These are phyloP conservation scores for Falcunculus frontatus DNA, from an alignment of 2,113 vertebrate species.

Conservation along the genomic window DNA sequence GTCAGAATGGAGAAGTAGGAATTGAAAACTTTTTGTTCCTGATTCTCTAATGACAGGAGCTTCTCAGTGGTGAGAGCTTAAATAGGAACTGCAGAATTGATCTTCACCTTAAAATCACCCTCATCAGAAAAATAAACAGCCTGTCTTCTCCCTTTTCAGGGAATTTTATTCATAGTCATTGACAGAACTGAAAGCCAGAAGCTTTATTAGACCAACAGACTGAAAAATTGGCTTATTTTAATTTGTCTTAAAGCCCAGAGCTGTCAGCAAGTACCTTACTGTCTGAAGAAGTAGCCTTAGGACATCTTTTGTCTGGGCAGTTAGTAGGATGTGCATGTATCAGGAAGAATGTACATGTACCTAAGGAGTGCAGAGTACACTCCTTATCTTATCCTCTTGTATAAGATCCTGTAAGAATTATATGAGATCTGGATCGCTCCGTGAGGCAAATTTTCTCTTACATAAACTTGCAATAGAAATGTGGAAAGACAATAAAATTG, in stretches of 20 bases:
- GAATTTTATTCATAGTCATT: constrained; percentile 34
- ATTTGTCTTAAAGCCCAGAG: neutral
- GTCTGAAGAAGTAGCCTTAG: constrained; percentile 40
- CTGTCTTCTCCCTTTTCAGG: neutral
- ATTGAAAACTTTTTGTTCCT: neutral
- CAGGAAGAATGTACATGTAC: neutral
- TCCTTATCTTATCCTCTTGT: neutral
- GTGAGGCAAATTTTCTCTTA: constrained; percentile 17
- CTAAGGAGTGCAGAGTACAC: neutral
- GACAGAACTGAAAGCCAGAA: constrained; percentile 16
- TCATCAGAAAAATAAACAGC: constrained; percentile 21
- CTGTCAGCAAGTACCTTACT: constrained; percentile 6
- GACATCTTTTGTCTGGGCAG: constrained; percentile 25
- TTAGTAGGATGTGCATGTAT: neutral
- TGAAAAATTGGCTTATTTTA: constrained; percentile 28
- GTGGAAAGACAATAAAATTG: neutral
- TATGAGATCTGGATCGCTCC: neutral
- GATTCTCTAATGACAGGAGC: neutral
- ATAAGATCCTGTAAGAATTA: neutral
- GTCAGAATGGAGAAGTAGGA: neutral
- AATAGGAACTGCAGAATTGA: neutral
- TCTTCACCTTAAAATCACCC: constrained; percentile 28
- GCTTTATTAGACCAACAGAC: constrained; percentile 28
- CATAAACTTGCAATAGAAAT: constrained; percentile 20
- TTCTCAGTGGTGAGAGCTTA: neutral